Base-by-base conservation (phyloP, 2,888 invertebrate genomes). In the Callyntrura sp. region DNA sequence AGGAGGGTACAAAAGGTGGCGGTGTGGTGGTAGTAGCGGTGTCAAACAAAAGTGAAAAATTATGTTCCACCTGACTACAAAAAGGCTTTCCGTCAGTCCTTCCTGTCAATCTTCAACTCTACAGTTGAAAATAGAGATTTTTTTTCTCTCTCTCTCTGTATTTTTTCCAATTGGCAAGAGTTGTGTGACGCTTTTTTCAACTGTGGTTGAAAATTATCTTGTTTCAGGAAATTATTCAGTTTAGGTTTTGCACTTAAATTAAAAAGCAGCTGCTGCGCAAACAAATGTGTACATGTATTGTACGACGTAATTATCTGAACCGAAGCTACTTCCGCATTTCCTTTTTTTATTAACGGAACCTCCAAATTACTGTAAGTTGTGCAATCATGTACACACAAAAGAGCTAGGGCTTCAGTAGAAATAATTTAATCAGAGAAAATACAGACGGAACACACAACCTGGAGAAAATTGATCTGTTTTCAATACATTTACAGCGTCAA, bases 1-100 rank as follows among this genome's bases (percentile, higher is more conserved):
- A 25, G 45, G 12, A 78, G 51, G 70, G 28, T 35, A 70, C n/a
- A 70, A 35, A 78, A 45, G 70, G 70, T 48, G 84, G 60, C 84
- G 70, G 48, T 9, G 45, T 35, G 3, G 65, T 20, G 43, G 70
- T 28, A 25, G 48, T 76, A n/a, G 48, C 5, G 11, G 48, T 45
- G 20, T 48, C 20, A 76, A 45, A 55, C 12, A 25, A 70, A 43
- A 70, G 43, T 20, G 57, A 81, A 28, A 81, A 28, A 35, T 45
- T 60, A 20, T 57, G 11, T 43, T 9, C 57, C 84, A 82, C 62
- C 81, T 60, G 60, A 3, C 81, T 60, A n/a, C 81, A 51, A 78
- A 55, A n/a, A 51, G 20, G 11, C 51, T 78, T 78, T 2, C 62
- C 35, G 14, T 35, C 28, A 28, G 55, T 57, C 62, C 48, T 76